A percentile compares a stretch with the other conserved stretches of the same genome.
Evolutionary conservation across 2,888 invertebrate species (phyloP).

Genomic region (Eulithis testata): DNA sequence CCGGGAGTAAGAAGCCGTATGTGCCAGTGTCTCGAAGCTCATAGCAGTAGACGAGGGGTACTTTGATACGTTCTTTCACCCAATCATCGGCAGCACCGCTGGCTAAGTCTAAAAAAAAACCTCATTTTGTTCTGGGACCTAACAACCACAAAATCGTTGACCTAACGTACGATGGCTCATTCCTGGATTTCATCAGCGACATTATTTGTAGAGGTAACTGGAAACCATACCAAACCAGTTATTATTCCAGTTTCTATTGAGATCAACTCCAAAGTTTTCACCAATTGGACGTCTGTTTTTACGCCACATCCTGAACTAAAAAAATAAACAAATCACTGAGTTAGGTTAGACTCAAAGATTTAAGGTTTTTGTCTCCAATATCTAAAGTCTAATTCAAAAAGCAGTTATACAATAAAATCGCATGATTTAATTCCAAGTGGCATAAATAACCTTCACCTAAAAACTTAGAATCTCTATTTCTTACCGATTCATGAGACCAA

Average conservation of each 20-base stretch:
- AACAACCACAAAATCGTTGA: too few relatives aligned
- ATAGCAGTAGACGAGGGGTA: slow-evolving; percentile 66
- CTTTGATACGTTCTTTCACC: slow-evolving; percentile 61
- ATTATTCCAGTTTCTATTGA: slow-evolving; percentile 81
- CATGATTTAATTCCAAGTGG: too few relatives aligned
- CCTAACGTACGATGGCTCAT: too few relatives aligned
- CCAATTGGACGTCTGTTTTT: slow-evolving; percentile 79
- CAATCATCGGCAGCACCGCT: slow-evolving; percentile 65
- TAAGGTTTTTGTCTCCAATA: too few relatives aligned
- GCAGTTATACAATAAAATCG: too few relatives aligned
- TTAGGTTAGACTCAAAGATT: not conserved
- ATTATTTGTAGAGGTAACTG: too few relatives aligned
- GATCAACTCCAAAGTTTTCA: slow-evolving; percentile 86
- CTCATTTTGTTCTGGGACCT: not conserved
- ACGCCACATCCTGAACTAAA: slow-evolving; percentile 87
- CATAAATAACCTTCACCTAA: too few relatives aligned
- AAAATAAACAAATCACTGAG: not conserved
- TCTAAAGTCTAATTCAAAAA: too few relatives aligned
- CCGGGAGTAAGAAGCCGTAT: slow-evolving; percentile 86
- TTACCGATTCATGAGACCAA: slow-evolving; percentile 86
- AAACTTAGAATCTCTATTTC: slow-evolving; percentile 38
- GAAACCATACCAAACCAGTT: slow-evolving; percentile 83
- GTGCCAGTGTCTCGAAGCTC: slow-evolving; percentile 84
- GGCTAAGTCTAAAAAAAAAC: slow-evolving; percentile 22
- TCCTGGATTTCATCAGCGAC: too few relatives aligned